Evolutionary conservation across 2,888 invertebrate species (phyloP).

Genomic region (Drosophila cracens): DNA sequence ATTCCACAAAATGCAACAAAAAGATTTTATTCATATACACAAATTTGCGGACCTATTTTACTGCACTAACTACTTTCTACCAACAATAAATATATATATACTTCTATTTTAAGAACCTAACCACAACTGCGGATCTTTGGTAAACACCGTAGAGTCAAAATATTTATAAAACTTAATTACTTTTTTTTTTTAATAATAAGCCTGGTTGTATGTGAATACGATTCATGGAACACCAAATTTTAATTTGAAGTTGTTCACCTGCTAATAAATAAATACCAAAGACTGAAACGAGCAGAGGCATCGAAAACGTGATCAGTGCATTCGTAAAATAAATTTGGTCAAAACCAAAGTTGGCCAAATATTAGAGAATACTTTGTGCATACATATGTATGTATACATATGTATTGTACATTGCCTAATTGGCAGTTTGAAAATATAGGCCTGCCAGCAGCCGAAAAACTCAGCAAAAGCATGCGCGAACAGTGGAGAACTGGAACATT

Average conservation of each 20-base stretch:
- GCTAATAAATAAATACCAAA: neutral
- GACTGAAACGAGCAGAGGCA: neutral
- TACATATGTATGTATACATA: slow-evolving; percentile 40
- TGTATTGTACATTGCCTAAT: slow-evolving; percentile 43
- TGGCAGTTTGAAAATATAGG: slow-evolving; percentile 51
- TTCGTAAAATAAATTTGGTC: slow-evolving; percentile 2
- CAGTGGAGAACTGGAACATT: slow-evolving; percentile 53
- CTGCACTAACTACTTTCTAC: neutral
- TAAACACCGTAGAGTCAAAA: neutral
- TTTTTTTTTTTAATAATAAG: neutral
- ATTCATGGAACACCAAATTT: neutral
- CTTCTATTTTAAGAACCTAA: neutral
- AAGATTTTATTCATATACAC: neutral
- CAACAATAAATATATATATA: neutral
- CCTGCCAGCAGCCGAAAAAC: slow-evolving; percentile 38
- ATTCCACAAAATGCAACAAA: neutral
- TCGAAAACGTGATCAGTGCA: neutral
- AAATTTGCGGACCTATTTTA: neutral
- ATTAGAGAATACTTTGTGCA: slow-evolving; percentile 51
- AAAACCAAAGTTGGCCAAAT: slow-evolving; percentile 16
- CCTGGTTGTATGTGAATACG: neutral
- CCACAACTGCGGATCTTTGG: neutral
- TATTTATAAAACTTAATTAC: neutral
- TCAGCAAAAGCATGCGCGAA: slow-evolving; percentile 46
- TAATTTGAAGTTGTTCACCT: neutral